A percentile compares a stretch with the other conserved stretches of the same genome.
Conservation (phyloP, 2,888 invertebrate genomes). For the Oxytorus armatus region DNA sequence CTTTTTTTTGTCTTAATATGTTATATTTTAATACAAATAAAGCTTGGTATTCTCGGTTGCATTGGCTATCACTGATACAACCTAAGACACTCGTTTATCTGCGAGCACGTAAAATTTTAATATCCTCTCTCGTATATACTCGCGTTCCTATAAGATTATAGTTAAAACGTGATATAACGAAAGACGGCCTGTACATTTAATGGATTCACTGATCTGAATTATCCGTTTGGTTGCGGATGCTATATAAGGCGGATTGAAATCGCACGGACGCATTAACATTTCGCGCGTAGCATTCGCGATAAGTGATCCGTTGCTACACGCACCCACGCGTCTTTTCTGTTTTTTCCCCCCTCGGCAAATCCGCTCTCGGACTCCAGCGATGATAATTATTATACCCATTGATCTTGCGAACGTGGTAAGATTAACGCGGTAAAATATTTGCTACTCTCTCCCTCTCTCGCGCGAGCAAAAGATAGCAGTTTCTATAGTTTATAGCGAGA, state of each 20-base stretch:
- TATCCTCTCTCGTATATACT: not conserved
- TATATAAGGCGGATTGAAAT: constrained; percentile 25
- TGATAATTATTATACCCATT: constrained; percentile 59
- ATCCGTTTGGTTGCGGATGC: constrained; percentile 29
- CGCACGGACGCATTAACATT: constrained; percentile 17
- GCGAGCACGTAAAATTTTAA: constrained; percentile 16
- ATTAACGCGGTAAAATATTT: constrained; percentile 57
- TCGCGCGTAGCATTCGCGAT: constrained; percentile 19
- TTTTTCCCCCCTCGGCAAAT: constrained; percentile 23
- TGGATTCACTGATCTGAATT: constrained; percentile 41
- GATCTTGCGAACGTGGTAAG: constrained; percentile 56
- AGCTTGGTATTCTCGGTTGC: not conserved
- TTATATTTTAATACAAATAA: not conserved
- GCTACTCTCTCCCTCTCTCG: constrained; percentile 14
- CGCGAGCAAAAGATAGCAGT: constrained; percentile 25
- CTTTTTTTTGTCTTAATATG: not conserved
- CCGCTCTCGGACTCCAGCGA: constrained; percentile 28
- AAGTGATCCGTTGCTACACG: constrained; percentile 3
- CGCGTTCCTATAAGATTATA: constrained; percentile 1
- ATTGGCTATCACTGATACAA: constrained; percentile 7
- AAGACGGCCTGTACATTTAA: constrained; percentile 15
- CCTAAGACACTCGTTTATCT: constrained; percentile 37
- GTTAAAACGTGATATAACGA: constrained; percentile 19
- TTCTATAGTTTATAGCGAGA: not conserved
- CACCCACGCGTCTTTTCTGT: constrained; percentile 1